phyloP scores from a whole-genome alignment of 1,140 invertebrate species.

The Pygmarrhopalites habei region DNA sequence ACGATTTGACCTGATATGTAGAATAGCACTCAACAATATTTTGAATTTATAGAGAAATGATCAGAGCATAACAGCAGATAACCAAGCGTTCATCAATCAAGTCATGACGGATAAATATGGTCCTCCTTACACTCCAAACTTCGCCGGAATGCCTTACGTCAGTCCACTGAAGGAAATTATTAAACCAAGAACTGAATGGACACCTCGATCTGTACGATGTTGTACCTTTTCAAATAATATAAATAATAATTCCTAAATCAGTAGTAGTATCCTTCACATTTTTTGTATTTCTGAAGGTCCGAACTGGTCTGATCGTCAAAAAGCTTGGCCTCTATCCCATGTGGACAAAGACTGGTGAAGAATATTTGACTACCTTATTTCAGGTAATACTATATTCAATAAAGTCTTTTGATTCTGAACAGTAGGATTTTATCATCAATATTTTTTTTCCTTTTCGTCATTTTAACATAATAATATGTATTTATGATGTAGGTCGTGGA shows the following conservation, averaged over 20 bases:
- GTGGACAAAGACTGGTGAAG: slow-evolving; percentile 80
- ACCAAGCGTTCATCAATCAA: slow-evolving; percentile 74
- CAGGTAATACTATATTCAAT: too few relatives aligned
- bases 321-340: slow-evolving; percentile 91
- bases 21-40: too few relatives aligned
- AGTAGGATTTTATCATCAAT: too few relatives aligned
- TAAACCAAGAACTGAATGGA: slow-evolving; percentile 55
- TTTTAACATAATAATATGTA: neutral
- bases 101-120: slow-evolving; percentile 60
- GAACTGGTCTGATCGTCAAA: slow-evolving; percentile 78
- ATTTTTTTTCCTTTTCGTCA: too few relatives aligned
- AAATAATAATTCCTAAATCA: too few relatives aligned
- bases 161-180: slow-evolving; percentile 54
- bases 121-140: slow-evolving; percentile 44
- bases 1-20: too few relatives aligned
- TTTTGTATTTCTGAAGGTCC: too few relatives aligned
- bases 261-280: too few relatives aligned
- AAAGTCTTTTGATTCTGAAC: too few relatives aligned
- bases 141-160: slow-evolving; percentile 44
- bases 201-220: slow-evolving; percentile 49
- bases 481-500: slow-evolving; percentile 65
- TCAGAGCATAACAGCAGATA: slow-evolving; percentile 68
- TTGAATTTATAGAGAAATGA: slow-evolving; percentile 56
- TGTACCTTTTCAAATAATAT: too few relatives aligned
- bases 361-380: slow-evolving; percentile 68